Evolutionary conservation across 2,888 invertebrate genomes (phyloP), one percentile per base, ranked within the genome.

Genomic region (Pammene aurita): DNA sequence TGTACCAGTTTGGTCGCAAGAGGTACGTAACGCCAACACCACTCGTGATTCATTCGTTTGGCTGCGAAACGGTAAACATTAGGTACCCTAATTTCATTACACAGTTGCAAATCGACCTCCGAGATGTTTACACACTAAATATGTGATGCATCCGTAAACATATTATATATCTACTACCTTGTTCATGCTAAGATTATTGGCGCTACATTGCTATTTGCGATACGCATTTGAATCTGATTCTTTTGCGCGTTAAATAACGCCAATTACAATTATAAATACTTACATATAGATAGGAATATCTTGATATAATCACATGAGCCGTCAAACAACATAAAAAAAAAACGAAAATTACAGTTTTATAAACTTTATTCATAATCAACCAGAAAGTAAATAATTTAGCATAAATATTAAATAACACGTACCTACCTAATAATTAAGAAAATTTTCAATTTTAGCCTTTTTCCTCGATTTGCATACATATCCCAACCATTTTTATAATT

Each of bases 41-140:
- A 71, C 84, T 80, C 82, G 87, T 90, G 91, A 91, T 88, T 89
- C 91, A 90, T 85, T 78, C 78, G 80, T 84, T 89, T 88, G 87
- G 88, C 88, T 74, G 84, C 82, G 78, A 79, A 85, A 84, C 86
- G 82, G 87, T 90, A 89, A 89, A 90, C 89, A 90, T 85, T 86
- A 50, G 50, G 26, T 50, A 86, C 81, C 81, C 86, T 89, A 85
- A 89, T 88, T 88, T 86, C 82, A 79, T 77, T 80, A 80, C 77
- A 77, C 75, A 79, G 80, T 79, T 83, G 80, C 78, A 79, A 81
- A 77, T 78, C 77, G 75, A 79, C 72, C 66, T 69, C 48, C 58
- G n/a, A 52, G 64, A 56, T 69, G 66, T 71, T 68, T 63, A 38
- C 50, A 61, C 66, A 44, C 26, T 65, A 46, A 38, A 26, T 46